Base-by-base conservation (phyloP, 1,140 invertebrate species). In the Drosophila seguyi region DNA sequence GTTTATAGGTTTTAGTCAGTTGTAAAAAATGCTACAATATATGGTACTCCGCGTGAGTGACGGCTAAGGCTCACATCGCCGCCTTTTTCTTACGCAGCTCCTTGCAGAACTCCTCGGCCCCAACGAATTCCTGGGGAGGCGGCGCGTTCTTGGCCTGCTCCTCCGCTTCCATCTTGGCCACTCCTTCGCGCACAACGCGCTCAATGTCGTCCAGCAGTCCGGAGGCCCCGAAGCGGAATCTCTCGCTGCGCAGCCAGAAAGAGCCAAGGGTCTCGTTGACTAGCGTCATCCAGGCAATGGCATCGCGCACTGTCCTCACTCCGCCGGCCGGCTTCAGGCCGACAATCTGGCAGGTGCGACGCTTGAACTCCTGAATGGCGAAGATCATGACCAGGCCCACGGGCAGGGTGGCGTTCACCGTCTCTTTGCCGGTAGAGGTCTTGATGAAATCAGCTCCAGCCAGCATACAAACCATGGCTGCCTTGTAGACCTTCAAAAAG, bases 391-490 rank as follows among this genome's bases (percentile, higher is more conserved):
- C 96, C 22, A 99, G 93, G 7, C 98, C 98, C 55, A 97, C 96
- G 38, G 96, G 95, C 42, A 99, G 93, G 11, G 97, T 99, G 3
- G 99, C 99, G 95, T 99, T 99, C 0, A 99, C 95, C 16, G 94
- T 93, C 94, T 99, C 99, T 94, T 99, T 99, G 48, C 99, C 99
- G 4, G 99, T 99, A 0, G 98, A 99, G 29, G 99, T 99, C 93
- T 99, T 99, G 56, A 99, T 99, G 90, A 99, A 99, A 94, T 99
- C 97, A 34, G 98, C 96, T 22, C 98, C 98, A 69, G 98, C 98
- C 94, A 97, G 95, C 97, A 99, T 99, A 27, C 97, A 96, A 16
- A 98, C 94, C 93, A 99, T 95, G 22, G 98, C 97, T 3, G 98
- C 97, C 86, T 96, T 97, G 91, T 99, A 99, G 1, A 92, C 85